phyloP scores from a whole-genome alignment of 2,888 invertebrate genomes.

The Ariolimax columbianus region DNA sequence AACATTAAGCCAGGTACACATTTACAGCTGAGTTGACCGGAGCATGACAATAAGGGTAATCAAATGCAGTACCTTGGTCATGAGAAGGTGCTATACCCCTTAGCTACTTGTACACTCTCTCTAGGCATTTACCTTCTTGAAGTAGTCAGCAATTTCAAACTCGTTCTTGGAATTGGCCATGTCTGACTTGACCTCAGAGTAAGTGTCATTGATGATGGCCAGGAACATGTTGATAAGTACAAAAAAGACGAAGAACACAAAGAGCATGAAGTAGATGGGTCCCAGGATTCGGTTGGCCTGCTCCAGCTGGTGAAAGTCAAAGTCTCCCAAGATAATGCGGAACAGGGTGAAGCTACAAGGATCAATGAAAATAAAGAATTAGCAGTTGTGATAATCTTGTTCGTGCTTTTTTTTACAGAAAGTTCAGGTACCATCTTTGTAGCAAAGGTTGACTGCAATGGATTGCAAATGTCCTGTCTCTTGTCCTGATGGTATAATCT shows the following conservation, averaged over 20 bases:
- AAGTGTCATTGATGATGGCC: constrained; percentile 89
- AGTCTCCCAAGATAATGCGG: constrained; percentile 87
- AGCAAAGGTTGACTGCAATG: too few species aligned
- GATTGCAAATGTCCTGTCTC: too few species aligned
- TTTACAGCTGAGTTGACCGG: too few species aligned
- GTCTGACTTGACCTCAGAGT: constrained; percentile 86
- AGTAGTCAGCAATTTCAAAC: constrained; percentile 83
- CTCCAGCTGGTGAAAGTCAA: constrained; percentile 85
- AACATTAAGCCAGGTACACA: too few species aligned
- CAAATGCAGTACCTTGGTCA: too few species aligned
- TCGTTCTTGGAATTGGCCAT: constrained; percentile 81
- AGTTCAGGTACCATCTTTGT: too few species aligned
- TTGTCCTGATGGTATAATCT: too few species aligned
- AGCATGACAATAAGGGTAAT: too few species aligned
- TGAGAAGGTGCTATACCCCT: too few species aligned
- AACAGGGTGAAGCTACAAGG: constrained; percentile 83
- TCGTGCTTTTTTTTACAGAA: too few species aligned
- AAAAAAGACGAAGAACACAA: constrained; percentile 88
- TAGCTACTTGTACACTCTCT: too few species aligned
- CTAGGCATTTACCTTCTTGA: constrained; percentile 78
- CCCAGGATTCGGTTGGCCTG: constrained; percentile 85
- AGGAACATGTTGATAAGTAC: constrained; percentile 89
- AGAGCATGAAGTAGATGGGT: constrained; percentile 86
- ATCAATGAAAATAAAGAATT: not conserved
- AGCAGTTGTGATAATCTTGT: not conserved